phyloP scores from a whole-genome alignment of 2,113 vertebrate species.

The Alectura lathami region DNA sequence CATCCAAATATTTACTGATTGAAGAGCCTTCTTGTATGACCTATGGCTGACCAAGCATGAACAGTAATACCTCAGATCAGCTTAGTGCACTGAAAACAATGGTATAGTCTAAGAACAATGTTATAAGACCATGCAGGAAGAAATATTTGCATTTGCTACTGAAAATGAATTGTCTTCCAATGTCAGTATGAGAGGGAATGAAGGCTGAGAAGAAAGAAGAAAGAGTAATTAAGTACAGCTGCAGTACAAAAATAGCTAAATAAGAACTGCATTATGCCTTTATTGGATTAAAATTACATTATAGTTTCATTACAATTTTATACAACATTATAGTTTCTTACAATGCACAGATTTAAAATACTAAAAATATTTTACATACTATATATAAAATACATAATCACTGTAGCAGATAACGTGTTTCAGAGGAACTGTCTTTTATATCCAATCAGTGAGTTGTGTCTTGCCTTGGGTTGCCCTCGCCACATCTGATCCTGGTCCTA shows the following conservation, averaged over 20 bases:
- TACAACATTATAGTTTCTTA: neutral
- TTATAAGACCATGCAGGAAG: neutral
- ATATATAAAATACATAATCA: neutral
- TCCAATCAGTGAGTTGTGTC: neutral
- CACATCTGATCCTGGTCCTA: neutral
- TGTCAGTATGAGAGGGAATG: neutral
- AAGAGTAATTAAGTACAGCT: neutral
- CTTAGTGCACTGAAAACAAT: neutral
- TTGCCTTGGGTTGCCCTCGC: neutral
- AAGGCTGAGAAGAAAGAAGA: neutral
- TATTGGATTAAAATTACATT: neutral
- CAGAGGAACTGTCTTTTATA: neutral
- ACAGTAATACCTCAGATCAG: neutral
- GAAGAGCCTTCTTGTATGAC: neutral
- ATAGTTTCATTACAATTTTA: neutral
- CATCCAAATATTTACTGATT: neutral
- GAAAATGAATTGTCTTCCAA: neutral
- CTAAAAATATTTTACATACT: neutral
- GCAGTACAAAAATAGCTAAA: neutral
- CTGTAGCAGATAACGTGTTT: neutral
- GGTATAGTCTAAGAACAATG: neutral
- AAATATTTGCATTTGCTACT: neutral
- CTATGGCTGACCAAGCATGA: neutral
- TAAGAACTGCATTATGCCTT: neutral
- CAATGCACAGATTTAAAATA: neutral